Evolutionary conservation across 2,797 vertebrate genomes (phyloP), one percentile per base, ranked within the genome.

Genomic region (Galago senegalensis): DNA sequence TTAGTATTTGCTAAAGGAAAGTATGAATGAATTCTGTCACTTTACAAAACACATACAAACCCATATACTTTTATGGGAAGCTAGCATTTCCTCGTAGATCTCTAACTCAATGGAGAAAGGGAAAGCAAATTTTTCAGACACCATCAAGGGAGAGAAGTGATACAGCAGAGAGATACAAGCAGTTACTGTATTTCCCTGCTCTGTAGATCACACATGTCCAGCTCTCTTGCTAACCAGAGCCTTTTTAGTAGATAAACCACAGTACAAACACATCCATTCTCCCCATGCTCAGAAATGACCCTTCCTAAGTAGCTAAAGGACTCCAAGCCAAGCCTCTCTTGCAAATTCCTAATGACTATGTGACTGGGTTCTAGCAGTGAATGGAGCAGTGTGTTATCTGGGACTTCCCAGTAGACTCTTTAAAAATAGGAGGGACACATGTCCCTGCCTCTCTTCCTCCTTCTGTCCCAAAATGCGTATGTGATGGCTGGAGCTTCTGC

Each of bases 1-100:
- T 63, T 46, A 58, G 14, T 37, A 49, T 76, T 75, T 89, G 70
- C n/a, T 60, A 49, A 87, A 84, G 76, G 65, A 58, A 92, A 96
- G 84, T 34, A 56, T 10, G 70, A 87, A 88, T 43, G 63, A 70
- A 67, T 70, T 93, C 79, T 73, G 21, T 46, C 70, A 77, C 40
- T 81, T 72, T 40, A 81, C 3, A 21, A 76, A n/a, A 75, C 63
- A 84, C 7, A 67, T 17, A 56, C 9, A 92, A 58, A 63, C n/a
- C 31, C 43, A 29, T 4, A 34, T 12, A 21, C n/a, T 88, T 63
- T 65, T 73, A 56, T 16, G 31, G 84, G 83, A 93, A 69, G 79
- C 23, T 37, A 46, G 37, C 1, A 37, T 60, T 81, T 94, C 90
- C 96, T 93, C 49, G 27, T 10, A 69, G 34, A 67, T 70, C 69